A percentile compares a stretch with the other conserved stretches of the same genome.
Conservation (phyloP, 2,797 vertebrate species). For the Sebastes dallii region DNA sequence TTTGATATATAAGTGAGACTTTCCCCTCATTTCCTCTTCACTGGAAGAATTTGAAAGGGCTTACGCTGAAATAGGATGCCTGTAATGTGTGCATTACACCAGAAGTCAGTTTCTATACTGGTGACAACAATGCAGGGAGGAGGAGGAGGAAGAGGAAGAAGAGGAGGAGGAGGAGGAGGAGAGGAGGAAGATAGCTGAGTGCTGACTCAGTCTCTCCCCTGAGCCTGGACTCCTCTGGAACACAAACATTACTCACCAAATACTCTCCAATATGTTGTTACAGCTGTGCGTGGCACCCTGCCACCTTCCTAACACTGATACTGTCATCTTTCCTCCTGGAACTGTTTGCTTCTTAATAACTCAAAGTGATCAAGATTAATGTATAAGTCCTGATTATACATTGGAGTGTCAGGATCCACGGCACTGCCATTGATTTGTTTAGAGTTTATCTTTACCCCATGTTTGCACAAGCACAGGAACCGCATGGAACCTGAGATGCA, state of each 20-base stretch:
- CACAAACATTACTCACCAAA: slow-evolving; percentile 51
- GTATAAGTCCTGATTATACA: not conserved
- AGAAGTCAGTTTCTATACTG: slow-evolving; percentile 8
- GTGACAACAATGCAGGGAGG: slow-evolving; percentile 20
- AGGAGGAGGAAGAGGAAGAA: not conserved
- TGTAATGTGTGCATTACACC: slow-evolving; percentile 20
- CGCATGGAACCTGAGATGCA: slow-evolving; percentile 36
- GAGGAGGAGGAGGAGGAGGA: not conserved
- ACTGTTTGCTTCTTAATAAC: not conserved
- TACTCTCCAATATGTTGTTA: slow-evolving; percentile 27
- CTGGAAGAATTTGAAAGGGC: not conserved
- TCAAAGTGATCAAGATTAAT: not conserved
- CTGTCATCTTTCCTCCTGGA: slow-evolving; percentile 9
- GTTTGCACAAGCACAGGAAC: slow-evolving; percentile 33
- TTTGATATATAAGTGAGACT: not conserved
- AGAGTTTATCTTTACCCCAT: slow-evolving; percentile 21
- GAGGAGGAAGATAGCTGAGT: slow-evolving; percentile 2
- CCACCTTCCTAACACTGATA: slow-evolving; percentile 2
- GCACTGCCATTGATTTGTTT: slow-evolving; percentile 39
- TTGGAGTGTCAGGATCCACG: not conserved
- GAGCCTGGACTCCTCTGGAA: slow-evolving; percentile 37
- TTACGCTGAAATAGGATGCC: slow-evolving; percentile 9
- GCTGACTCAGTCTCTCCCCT: slow-evolving; percentile 57
- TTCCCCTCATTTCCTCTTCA: not conserved
- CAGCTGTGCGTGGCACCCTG: slow-evolving; percentile 18